Evolutionary conservation across 2,797 vertebrate genomes (phyloP), one percentile per base, ranked within the genome.

Genomic region (Muscicapa comitata): DNA sequence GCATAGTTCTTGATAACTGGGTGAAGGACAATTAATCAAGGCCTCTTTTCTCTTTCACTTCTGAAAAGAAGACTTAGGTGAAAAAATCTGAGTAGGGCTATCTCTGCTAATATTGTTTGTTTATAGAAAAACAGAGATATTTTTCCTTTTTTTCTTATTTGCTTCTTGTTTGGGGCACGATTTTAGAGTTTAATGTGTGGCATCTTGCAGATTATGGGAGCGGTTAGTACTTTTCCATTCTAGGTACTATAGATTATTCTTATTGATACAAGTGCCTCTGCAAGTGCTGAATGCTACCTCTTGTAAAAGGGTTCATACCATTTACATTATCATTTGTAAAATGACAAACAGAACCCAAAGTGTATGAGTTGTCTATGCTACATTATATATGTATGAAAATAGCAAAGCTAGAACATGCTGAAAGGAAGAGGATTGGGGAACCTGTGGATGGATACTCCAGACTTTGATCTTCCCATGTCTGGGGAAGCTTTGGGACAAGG

Each of bases 301-400:
- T 47, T 57, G 8, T 25, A 5, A 29, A 77, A 77, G 29, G 9
- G 13, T 45, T 80, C 10, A 0, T 28, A 10, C 11, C 31, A 14
- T 33, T 80, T 54, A 1, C 11, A 11, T 31, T 53, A 53, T 53
- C 0, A 13, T 53, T 54, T 54, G 31, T 54, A 24, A 89, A 85
- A 37, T 31, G 2, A 24, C 25, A 11, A 87, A 26, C 24, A 38
- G 28, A 48, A 11, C 18, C 18, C 9, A 11, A 37, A 84, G 25
- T 53, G 25, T 1, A 2, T 10, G 45, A 29, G 26, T 26, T 62
- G 24, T 21, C 45, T 11, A 0, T 42, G 35, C 40, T 50, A 1
- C 17, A 2, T 84, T 23, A 23, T 50, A 14, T 3, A 7, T 28
- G 4, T 31, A 18, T 12, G 7, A 35, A 54, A 33, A 18, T 1